A percentile compares a stretch with the other conserved stretches of the same genome.
Conservation (phyloP, 2,888 invertebrate species). For the Taphrorychus bicolor region DNA sequence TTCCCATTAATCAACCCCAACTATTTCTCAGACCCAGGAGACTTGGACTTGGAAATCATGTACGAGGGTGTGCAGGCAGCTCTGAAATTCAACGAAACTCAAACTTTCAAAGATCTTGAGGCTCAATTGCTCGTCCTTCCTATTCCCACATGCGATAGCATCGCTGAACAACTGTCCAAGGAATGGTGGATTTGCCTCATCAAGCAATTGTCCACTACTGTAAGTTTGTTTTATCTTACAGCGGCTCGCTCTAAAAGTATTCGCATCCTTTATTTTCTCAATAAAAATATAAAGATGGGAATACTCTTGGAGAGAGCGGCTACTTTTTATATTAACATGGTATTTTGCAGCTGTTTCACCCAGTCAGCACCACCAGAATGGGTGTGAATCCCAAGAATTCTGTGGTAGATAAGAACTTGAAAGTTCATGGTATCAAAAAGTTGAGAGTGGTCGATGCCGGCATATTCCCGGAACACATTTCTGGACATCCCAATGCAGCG, state of each 20-base stretch:
- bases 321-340: too few species aligned
- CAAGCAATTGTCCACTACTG: slow-evolving; percentile 16
- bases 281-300: too few species aligned
- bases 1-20: slow-evolving; percentile 20
- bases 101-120: slow-evolving; percentile 62
- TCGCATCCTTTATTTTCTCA: too few species aligned
- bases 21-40: slow-evolving; percentile 19
- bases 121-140: slow-evolving; percentile 55
- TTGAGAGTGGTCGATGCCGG: slow-evolving; percentile 20
- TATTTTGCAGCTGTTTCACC: slow-evolving; percentile 19
- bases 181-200: slow-evolving; percentile 43
- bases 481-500: slow-evolving; percentile 19
- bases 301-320: too few species aligned
- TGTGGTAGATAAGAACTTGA: slow-evolving; percentile 11
- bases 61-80: slow-evolving; percentile 62
- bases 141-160: slow-evolving; percentile 24
- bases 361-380: slow-evolving; percentile 16
- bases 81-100: slow-evolving; percentile 59
- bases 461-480: slow-evolving; percentile 14
- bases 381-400: slow-evolving; percentile 8
- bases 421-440: slow-evolving; percentile 14
- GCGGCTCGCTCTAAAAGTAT: too few species aligned
- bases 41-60: slow-evolving; percentile 57
- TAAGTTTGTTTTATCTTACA: slow-evolving; percentile 6
- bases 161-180: slow-evolving; percentile 21